These are phyloP conservation scores for Drosophila mulleri DNA, from an alignment of 2,888 invertebrate genomes.

Conservation along the genomic window DNA sequence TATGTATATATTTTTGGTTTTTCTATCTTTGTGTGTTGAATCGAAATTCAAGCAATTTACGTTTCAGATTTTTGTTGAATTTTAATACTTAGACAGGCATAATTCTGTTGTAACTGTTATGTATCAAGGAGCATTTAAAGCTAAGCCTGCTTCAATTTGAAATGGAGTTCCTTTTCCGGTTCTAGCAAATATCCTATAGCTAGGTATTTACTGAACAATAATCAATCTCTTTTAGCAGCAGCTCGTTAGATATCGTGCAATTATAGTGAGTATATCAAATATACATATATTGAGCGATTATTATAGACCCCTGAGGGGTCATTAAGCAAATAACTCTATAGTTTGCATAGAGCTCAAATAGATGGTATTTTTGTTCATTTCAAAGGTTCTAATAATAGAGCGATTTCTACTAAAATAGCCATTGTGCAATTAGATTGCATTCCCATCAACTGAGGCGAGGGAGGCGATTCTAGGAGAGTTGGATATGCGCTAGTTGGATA, in stretches of 20 bases:
- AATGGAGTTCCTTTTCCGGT: background rate
- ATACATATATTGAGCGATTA: slow-evolving; percentile 11
- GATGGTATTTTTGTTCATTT: background rate
- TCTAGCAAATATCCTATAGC: background rate
- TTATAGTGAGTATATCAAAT: background rate
- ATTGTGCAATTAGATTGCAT: slow-evolving; percentile 9
- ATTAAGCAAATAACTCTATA: background rate
- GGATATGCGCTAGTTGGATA: background rate
- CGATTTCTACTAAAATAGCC: slow-evolving; percentile 12
- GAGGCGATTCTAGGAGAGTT: background rate
- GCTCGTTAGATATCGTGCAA: background rate
- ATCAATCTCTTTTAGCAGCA: background rate
- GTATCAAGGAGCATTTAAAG: background rate
- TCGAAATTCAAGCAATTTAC: slow-evolving; percentile 8
- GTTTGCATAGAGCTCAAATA: slow-evolving; percentile 1
- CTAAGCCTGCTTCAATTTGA: slow-evolving; percentile 2
- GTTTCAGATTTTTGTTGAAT: slow-evolving; percentile 11
- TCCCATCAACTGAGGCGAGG: slow-evolving; percentile 1
- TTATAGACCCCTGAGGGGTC: background rate
- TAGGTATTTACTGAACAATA: background rate
- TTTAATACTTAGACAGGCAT: background rate
- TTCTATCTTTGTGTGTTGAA: background rate
- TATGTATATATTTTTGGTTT: background rate
- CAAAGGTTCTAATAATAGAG: background rate
- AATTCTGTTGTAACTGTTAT: no score